Evolutionary conservation across 2,797 vertebrate species (phyloP), one percentile per base, ranked within the genome.

Genomic region (Setipinna tenuifilis): DNA sequence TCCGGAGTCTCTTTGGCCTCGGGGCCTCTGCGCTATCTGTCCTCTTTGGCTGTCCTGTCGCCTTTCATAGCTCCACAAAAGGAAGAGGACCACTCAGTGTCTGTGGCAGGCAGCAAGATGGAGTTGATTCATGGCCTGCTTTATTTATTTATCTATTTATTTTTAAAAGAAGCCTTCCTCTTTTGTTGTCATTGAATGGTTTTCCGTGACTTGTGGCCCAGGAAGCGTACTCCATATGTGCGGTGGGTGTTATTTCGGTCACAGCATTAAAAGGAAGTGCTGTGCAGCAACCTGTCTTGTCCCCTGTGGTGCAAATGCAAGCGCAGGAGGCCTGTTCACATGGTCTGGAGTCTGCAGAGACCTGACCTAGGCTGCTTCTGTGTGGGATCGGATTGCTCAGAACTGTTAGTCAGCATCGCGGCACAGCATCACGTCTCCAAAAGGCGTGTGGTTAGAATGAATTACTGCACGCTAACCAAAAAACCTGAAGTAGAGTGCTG

Each of bases 41-140:
- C 35, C 16, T 78, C 71, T 44, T 19, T 17, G 31, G 12, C 17
- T 44, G 17, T 7, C 0, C 71, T 35, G 0, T 44, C 35, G 35
- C 71, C 71, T 78, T 78, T 78, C 35, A 78, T 16, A 0, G 35
- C 71, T 10, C 5, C 35, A 78, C 35, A 78, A 78, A 41, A 44
- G 71, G 71, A 78, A 44, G 35, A 41, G 71, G 31, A 35, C 71
- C 71, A 78, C 41, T 78, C 7, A n/a, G 71, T n/a, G 35, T 78
- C 14, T 7, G 35, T 21, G 35, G 28, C 28, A 48, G 46, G 46
- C 46, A 35, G 71, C 35, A 44, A 78, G 71, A 78, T 21, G 31
- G 71, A 44, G 17, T 6, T 35, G 17, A 78, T 78, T 14, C 71
- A 44, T 10, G 6, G 35, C 65, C 25, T 71, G 16, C 16, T 31